phyloP scores from a whole-genome alignment of 2,888 invertebrate genomes.

The Molorchus minor region DNA sequence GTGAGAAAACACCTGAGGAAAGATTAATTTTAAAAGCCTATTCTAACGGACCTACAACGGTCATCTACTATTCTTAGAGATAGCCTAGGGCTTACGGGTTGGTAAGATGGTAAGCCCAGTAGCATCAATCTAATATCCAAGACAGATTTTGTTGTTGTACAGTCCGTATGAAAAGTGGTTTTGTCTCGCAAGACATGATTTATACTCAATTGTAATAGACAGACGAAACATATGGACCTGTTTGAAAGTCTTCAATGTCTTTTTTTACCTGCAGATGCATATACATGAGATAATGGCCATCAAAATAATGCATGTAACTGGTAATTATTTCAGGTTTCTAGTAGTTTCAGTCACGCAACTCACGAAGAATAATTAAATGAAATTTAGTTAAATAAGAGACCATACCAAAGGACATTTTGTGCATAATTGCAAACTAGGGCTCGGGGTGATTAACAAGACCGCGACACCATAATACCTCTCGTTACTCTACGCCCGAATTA shows the following conservation, averaged over 20 bases:
- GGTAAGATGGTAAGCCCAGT: conserved; percentile 52
- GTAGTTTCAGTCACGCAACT: too few species aligned
- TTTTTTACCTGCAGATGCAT: conserved; percentile 43
- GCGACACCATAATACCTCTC: conserved; percentile 54
- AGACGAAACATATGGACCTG: conserved; percentile 45
- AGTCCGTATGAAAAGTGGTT: conserved; percentile 51
- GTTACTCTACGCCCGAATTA: conserved; percentile 53
- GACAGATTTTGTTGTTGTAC: conserved; percentile 56
- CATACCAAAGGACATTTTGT: too few species aligned
- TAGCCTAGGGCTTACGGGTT: conserved; percentile 44
- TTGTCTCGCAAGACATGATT: conserved; percentile 49
- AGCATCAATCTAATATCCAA: conserved; percentile 57
- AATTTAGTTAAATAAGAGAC: too few species aligned
- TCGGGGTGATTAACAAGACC: conserved; percentile 52
- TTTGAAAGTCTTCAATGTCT: conserved; percentile 40
- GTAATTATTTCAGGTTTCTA: too few species aligned
- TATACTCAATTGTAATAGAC: conserved; percentile 49
- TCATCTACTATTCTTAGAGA: conserved; percentile 18
- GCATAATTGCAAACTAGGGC: conserved; percentile 12
- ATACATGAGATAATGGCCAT: conserved; percentile 40
- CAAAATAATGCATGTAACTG: conserved; percentile 33
- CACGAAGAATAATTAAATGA: too few species aligned
- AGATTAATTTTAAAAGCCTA: not conserved
- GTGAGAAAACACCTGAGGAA: not conserved
- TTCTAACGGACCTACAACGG: not conserved